These are phyloP conservation scores for Homarus gammarus DNA, from an alignment of 2,888 invertebrate genomes.

Conservation along the genomic window DNA sequence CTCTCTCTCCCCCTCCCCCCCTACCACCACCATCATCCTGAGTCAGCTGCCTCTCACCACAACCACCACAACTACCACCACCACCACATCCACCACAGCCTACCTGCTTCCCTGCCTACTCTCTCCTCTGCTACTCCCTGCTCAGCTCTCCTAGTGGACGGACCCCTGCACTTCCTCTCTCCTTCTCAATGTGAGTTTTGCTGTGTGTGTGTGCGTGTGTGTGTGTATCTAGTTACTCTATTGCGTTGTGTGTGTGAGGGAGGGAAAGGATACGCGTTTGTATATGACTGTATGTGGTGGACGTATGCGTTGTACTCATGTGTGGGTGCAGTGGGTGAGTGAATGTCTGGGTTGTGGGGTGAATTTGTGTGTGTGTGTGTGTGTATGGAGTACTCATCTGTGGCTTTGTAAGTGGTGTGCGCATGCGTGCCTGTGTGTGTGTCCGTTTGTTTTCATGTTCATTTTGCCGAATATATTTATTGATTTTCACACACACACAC, in stretches of 20 bases:
- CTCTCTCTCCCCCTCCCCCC: not conserved
- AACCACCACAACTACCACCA: not conserved
- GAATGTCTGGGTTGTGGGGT: not conserved
- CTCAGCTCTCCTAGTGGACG: not conserved
- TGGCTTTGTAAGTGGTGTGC: not conserved
- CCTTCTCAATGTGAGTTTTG: not conserved
- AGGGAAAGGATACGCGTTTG: too few species aligned
- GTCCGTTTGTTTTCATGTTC: not conserved
- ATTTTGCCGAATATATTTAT: not conserved
- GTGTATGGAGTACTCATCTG: not conserved
- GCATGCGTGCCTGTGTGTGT: not conserved
- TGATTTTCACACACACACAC: not conserved
- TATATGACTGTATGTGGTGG: too few species aligned
- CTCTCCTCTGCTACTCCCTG: not conserved
- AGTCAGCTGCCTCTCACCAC: slow-evolving; percentile 14
- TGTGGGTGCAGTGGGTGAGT: not conserved
- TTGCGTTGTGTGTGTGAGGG: too few species aligned
- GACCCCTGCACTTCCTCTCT: not conserved
- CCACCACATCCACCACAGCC: not conserved
- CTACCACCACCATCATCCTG: slow-evolving; percentile 12
- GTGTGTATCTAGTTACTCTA: too few species aligned
- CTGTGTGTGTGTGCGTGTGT: not conserved
- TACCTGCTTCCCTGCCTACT: not conserved
- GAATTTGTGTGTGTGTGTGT: not conserved
- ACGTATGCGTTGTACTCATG: not conserved